Evolutionary conservation across 2,113 vertebrate species (phyloP), one percentile per base, ranked within the genome.

Genomic region (Thamnaconus septentrionalis): DNA sequence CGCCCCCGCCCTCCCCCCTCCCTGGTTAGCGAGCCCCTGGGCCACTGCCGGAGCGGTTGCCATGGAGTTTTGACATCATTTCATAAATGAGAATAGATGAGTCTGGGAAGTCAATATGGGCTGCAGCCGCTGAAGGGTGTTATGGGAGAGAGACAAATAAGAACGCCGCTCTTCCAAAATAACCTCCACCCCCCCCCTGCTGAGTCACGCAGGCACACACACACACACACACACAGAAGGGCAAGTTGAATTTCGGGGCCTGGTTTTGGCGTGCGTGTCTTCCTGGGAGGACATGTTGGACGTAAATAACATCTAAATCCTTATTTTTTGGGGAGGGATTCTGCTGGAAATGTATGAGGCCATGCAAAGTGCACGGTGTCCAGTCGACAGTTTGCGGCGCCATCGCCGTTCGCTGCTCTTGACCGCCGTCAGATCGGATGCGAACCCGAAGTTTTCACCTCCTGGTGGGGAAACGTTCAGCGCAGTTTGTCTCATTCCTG

Each of bases 81-180:
- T 90, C 73, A 78, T 79, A 80, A 82, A 89, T 83, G 77, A 87
- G 74, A 89, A 90, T 88, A 86, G 88, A 90, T 87, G 85, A 88
- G 78, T 87, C 76, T 81, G 71, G 76, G 84, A 85, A 85, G 85
- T 90, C 81, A 85, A 85, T 83, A 84, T 79, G 79, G 79, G 63
- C 76, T 78, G 75, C 64, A 69, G 75, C 72, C 79, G 84, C 81
- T 74, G 84, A 86, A 72, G 73, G 84, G 81, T 83, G 82, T 83
- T 85, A 69, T 78, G 63, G 73, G 73, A 64, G 69, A 76, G 66
- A 31, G 18, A 31, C 69, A 83, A 31, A 31, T 31, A 80, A 61
- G 69, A 87, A 76, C 64, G 60, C 39, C 3, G 63, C 71, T 72
- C 63, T 59, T 69, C 78, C 45, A 60, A 82, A 87, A 89, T 84